Conservation (phyloP, 30 jellyfish, hydroid and myxozoan genomes). For the Aurelia aurita complex sp. Pacific region DNA sequence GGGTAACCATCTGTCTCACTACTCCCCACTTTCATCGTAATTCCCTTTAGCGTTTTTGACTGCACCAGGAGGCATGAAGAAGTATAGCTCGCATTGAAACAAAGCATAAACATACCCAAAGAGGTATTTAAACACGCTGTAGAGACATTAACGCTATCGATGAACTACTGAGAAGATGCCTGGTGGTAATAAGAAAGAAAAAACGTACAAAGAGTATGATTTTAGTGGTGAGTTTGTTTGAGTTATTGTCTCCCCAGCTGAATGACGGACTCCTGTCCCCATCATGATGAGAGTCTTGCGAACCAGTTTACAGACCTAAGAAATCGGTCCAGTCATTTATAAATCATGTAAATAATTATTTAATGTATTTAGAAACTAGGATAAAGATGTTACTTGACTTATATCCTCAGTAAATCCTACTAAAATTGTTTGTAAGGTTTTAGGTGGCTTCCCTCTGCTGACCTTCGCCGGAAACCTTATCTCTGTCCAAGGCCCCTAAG, state of each 20-base stretch:
- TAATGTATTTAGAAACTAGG: too few species aligned
- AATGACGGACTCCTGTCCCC: neutral
- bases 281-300: neutral
- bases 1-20: slow-evolving; percentile 60
- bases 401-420: too few species aligned
- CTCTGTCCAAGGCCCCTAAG: too few species aligned
- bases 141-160: neutral
- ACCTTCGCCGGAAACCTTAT: too few species aligned
- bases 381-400: too few species aligned
- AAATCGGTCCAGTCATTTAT: too few species aligned
- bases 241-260: slow-evolving; percentile 24
- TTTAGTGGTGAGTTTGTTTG: slow-evolving; percentile 55
- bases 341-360: too few species aligned
- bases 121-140: neutral
- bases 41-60: slow-evolving; percentile 42
- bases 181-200: slow-evolving; percentile 64
- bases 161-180: slow-evolving; percentile 32
- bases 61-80: slow-evolving; percentile 25
- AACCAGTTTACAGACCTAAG: too few species aligned
- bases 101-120: neutral
- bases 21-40: slow-evolving; percentile 50
- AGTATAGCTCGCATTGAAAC: neutral
- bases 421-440: too few species aligned
- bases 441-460: too few species aligned
- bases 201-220: slow-evolving; percentile 48